Conservation (phyloP, 2,888 invertebrate genomes). For the Yponomeuta evonymella region DNA sequence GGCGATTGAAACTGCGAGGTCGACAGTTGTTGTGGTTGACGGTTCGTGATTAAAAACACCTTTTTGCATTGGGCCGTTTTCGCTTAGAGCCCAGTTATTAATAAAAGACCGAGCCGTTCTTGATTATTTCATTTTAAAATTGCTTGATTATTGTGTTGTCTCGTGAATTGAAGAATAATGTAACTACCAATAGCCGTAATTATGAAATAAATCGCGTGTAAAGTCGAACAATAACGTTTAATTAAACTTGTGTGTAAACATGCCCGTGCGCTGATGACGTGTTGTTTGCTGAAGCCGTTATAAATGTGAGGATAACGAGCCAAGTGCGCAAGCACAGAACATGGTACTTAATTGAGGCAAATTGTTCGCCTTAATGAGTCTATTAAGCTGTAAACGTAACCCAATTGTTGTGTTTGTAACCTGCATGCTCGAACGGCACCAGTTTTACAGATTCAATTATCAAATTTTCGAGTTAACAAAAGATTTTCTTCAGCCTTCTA, state of each 20-base stretch:
- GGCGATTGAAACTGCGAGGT: neutral
- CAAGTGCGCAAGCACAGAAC: neutral
- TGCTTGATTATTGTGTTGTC: neutral
- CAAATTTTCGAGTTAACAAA: too few relatives aligned
- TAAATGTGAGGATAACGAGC: neutral
- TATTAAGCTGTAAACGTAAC: neutral
- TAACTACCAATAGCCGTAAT: neutral
- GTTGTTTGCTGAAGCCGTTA: neutral
- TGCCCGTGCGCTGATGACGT: neutral
- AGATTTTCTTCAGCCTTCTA: too few relatives aligned
- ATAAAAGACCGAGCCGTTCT: neutral
- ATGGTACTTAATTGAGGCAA: neutral
- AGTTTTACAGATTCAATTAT: neutral
- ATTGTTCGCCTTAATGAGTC: conserved; percentile 3
- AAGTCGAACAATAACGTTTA: neutral
- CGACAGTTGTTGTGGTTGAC: neutral
- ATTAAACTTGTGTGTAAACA: neutral
- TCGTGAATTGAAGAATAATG: neutral
- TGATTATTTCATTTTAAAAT: neutral
- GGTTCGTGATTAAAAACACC: neutral
- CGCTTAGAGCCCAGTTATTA: neutral
- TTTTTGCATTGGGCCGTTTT: neutral
- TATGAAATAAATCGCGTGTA: neutral
- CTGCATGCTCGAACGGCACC: neutral
- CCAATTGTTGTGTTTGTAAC: neutral